Evolutionary conservation across 2,888 invertebrate species (phyloP).

Genomic region (Nasonovia ribisnigri): DNA sequence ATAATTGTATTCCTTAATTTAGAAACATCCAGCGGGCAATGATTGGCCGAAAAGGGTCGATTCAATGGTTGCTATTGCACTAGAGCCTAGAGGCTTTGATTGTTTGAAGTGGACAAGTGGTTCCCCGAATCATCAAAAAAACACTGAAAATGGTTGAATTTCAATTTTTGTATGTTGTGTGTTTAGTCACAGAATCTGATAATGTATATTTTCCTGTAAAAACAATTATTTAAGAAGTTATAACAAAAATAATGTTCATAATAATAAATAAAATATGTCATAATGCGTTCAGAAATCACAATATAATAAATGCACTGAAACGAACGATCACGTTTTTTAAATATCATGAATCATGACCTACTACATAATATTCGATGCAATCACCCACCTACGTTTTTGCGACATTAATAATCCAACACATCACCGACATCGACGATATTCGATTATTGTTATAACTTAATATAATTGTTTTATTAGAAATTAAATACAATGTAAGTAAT

Average conservation of each 20-base stretch:
- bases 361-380: not conserved
- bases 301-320: not conserved
- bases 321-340: not conserved
- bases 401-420: not conserved
- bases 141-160: not conserved
- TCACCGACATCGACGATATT: not conserved
- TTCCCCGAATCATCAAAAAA: not conserved
- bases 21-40: not conserved
- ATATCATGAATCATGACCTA: not conserved
- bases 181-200: not conserved
- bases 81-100: not conserved
- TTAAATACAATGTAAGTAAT: not conserved
- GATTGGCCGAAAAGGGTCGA: not conserved
- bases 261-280: not conserved
- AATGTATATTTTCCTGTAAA: not conserved
- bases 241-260: not conserved
- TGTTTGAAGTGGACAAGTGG: not conserved
- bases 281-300: not conserved
- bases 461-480: not conserved
- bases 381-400: not conserved
- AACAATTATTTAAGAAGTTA: not conserved
- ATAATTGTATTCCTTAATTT: not conserved
- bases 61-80: not conserved
- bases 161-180: not conserved
- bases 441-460: not conserved